Base-by-base conservation (phyloP, 2,797 vertebrate genomes). In the Sebastes vulpes region DNA sequence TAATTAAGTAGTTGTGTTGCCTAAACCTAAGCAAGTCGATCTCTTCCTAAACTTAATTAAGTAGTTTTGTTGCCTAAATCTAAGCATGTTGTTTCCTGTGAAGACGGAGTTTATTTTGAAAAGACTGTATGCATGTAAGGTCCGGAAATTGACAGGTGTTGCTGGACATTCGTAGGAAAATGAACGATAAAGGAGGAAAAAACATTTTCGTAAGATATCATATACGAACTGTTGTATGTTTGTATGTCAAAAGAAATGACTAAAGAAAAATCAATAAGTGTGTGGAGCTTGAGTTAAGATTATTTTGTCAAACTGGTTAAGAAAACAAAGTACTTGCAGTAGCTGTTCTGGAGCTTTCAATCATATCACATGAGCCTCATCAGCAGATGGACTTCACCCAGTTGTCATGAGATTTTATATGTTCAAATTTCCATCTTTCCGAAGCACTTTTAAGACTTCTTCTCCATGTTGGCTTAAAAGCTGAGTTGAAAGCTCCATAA, bases 181-280 rank as follows among this genome's bases (percentile, higher is more conserved):
- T 2, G 6, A 46, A 46, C 16, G 6, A 46, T 0, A 46, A 46
- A 46, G 42, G 6, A 46, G 1, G 42, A 46, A 46, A 0, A 46
- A 18, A 3, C 14, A 3, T 46, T 46, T 46, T 46, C 16, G 42
- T 0, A 18, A 46, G 16, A n/a, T n/a, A 2, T 46, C 42, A 46
- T 8, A 46, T 7, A 46, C 3, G 3, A 46, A 18, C 42, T 1
- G 42, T 8, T 46, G 6, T 46, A 46, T 2, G 16, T 42, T 16
- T 42, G 12, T 42, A 46, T 46, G 42, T n/a, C 42, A 46, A 46
- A 46, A 46, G 6, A 46, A 18, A 46, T 46, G 42, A 46, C 16
- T 1, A 18, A 46, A 46, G 42, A 18, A 46, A 46, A n/a, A n/a
- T 2, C 0, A 46, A 6, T 0, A 16, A 46, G 6, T 46, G 42